Conservation (phyloP, 2,113 vertebrate genomes). For the Pogonocichla stellata region DNA sequence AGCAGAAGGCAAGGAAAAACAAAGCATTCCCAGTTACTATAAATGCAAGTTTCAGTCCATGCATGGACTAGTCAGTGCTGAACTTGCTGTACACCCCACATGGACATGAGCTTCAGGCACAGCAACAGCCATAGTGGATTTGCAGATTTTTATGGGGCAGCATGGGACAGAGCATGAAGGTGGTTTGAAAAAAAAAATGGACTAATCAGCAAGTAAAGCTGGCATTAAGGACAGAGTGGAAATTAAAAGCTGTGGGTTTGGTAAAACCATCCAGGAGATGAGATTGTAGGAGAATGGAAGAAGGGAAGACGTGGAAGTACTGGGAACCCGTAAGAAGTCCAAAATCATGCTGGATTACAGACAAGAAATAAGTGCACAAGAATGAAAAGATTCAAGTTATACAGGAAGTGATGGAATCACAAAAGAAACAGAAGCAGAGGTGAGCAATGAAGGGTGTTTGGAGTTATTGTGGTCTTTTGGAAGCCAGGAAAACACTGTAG, state of each 20-base stretch:
- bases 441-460: background rate
- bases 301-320: background rate
- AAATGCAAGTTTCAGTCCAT: background rate
- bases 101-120: background rate
- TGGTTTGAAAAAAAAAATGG: background rate
- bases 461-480: background rate
- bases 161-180: background rate
- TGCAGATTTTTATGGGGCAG: background rate
- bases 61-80: background rate
- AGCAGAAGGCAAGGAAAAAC: background rate
- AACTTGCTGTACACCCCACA: background rate
- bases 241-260: background rate
- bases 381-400: background rate
- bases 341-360: background rate
- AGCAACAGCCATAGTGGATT: background rate
- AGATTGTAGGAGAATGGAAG: background rate
- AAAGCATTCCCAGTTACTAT: background rate
- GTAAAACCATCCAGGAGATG: background rate
- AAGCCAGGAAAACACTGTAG: background rate
- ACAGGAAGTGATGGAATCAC: background rate
- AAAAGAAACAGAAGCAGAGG: background rate
- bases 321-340: background rate
- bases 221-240: background rate
- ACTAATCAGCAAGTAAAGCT: background rate
- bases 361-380: background rate